phyloP scores from a whole-genome alignment of 2,888 invertebrate genomes.

The Enoplolaimus lenunculus region DNA sequence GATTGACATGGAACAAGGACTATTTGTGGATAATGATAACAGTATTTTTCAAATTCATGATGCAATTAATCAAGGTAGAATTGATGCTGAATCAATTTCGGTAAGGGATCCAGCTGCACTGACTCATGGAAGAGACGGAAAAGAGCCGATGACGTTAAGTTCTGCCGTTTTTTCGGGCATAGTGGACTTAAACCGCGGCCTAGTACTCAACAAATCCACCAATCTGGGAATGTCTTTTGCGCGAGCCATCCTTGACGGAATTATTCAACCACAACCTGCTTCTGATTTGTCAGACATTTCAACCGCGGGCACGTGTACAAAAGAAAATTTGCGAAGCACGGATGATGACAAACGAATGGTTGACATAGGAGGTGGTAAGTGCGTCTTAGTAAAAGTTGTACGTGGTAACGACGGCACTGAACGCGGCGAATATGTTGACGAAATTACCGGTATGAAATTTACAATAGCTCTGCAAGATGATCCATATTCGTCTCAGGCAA shows the following conservation, averaged over 20 bases:
- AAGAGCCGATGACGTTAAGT: conserved; percentile 29
- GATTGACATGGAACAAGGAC: conserved; percentile 70
- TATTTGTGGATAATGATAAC: conserved; percentile 31
- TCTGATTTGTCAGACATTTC: conserved; percentile 8
- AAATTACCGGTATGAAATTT: conserved; percentile 39
- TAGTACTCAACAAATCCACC: conserved; percentile 41
- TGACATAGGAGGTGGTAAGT: conserved; percentile 38
- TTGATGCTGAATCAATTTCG: conserved; percentile 51
- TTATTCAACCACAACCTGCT: conserved; percentile 24
- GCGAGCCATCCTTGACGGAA: conserved; percentile 29
- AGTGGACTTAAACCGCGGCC: conserved; percentile 34
- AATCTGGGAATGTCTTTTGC: conserved; percentile 34
- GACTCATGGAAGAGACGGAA: conserved; percentile 22
- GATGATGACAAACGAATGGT: conserved; percentile 33
- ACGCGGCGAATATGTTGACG: conserved; percentile 39
- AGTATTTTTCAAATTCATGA: conserved; percentile 50
- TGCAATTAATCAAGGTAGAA: conserved; percentile 62
- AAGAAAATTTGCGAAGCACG: neutral
- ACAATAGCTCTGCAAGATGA: conserved; percentile 37
- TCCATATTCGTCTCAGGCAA: conserved; percentile 39
- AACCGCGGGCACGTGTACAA: neutral
- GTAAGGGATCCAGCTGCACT: conserved; percentile 30
- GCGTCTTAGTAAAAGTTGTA: conserved; percentile 39
- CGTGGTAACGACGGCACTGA: conserved; percentile 36
- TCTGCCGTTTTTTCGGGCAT: conserved; percentile 35